phyloP scores from a whole-genome alignment of 2,113 vertebrate species.

The Laterallus jamaicensis region DNA sequence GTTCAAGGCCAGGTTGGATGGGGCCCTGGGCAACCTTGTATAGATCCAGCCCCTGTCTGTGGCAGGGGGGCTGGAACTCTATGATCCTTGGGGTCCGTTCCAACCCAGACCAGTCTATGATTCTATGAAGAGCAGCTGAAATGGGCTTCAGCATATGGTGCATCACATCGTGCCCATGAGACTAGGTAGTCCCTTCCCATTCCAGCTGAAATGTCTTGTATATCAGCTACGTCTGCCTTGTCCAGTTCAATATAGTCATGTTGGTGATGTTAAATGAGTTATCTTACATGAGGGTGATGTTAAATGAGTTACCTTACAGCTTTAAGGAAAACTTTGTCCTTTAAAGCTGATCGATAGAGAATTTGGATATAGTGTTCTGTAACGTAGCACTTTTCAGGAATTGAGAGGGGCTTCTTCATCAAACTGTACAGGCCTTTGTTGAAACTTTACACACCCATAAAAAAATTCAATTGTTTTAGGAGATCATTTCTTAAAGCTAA shows the following conservation, averaged over 20 bases:
- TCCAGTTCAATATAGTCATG: not conserved
- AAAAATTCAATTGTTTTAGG: not conserved
- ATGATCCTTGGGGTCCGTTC: too few species aligned
- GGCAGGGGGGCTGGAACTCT: too few species aligned
- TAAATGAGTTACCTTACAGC: not conserved
- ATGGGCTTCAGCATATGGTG: not conserved
- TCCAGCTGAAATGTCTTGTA: too few species aligned
- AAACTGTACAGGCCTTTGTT: not conserved
- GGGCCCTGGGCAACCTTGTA: too few species aligned
- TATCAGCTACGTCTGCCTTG: not conserved
- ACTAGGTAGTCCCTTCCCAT: not conserved
- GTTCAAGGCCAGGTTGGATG: too few species aligned
- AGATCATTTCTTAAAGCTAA: not conserved
- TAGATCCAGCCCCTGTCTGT: too few species aligned
- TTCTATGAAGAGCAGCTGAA: too few species aligned
- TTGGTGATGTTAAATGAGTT: not conserved
- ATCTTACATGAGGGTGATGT: not conserved
- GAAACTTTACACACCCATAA: not conserved
- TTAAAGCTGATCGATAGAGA: not conserved
- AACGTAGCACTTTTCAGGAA: not conserved
- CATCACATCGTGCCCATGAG: rapidly evolving
- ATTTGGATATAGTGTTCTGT: not conserved
- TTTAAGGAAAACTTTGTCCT: not conserved
- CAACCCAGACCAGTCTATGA: too few species aligned
- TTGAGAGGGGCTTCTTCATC: not conserved